A percentile compares a stretch with the other conserved stretches of the same genome.
Conservation (phyloP, 2,113 vertebrate genomes). For the Murina feae region DNA sequence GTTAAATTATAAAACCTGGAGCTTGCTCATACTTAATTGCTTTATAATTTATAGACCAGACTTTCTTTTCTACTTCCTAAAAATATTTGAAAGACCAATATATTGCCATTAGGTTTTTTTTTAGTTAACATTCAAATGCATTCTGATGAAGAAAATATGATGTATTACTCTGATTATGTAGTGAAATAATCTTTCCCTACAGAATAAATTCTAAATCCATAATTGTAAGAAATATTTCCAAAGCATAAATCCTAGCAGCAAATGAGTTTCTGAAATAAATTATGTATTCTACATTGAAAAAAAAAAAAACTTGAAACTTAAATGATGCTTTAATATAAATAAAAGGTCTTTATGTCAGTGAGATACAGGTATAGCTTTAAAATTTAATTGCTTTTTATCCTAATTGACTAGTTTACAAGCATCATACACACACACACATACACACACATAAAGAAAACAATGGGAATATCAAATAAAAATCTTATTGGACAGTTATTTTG, state of each 20-base stretch:
- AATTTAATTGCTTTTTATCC: constrained; percentile 62
- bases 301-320: background rate
- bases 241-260: background rate
- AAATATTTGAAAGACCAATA: background rate
- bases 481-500: constrained; percentile 19
- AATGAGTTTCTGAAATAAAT: constrained; percentile 39
- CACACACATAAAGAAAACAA: background rate
- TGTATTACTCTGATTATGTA: background rate
- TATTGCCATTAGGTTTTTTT: background rate
- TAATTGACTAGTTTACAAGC: constrained; percentile 54
- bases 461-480: constrained; percentile 13
- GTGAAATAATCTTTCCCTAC: background rate
- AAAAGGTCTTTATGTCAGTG: constrained; percentile 32
- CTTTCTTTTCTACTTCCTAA: background rate
- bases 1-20: background rate
- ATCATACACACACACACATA: background rate
- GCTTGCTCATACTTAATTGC: background rate
- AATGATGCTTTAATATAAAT: constrained; percentile 28
- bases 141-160: background rate
- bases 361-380: constrained; percentile 49
- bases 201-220: too few species aligned
- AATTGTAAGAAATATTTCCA: constrained; percentile 44
- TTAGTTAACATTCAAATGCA: background rate
- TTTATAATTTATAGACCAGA: background rate
- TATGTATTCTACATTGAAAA: background rate